Evolutionary conservation across 2,797 vertebrate genomes (phyloP).

Genomic region (Eulemur coronatus): DNA sequence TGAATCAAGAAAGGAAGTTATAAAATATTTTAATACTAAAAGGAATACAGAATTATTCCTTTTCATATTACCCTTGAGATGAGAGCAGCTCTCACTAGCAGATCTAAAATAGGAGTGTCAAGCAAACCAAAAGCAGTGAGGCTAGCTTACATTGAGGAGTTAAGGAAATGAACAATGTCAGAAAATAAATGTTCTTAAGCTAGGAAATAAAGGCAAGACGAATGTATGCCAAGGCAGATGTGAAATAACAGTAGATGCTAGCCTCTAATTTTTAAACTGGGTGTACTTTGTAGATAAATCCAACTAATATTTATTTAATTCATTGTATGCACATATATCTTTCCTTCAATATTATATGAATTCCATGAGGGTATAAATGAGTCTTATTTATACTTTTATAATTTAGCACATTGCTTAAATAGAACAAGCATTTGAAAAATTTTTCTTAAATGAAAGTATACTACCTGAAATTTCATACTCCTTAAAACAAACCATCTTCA

Average conservation of each 20-base stretch:
- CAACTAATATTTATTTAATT: neutral
- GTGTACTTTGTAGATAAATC: neutral
- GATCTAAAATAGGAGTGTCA: neutral
- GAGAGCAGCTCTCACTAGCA: neutral
- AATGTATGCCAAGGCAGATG: neutral
- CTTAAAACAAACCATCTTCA: neutral
- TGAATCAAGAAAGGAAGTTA: neutral
- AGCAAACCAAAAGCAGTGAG: neutral
- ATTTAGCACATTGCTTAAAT: neutral
- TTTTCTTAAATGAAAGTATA: neutral
- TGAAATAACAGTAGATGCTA: neutral
- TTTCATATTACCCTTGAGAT: neutral
- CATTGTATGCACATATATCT: neutral
- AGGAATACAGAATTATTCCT: neutral
- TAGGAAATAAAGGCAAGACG: neutral
- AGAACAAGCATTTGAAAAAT: neutral
- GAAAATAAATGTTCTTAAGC: neutral
- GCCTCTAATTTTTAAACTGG: neutral
- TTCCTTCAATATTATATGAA: neutral
- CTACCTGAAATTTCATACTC: neutral
- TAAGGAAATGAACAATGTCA: neutral
- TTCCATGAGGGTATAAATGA: too few species aligned
- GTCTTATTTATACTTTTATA: neutral
- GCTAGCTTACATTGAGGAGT: neutral
- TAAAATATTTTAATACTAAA: conserved; percentile 26